Evolutionary conservation across 2,113 vertebrate genomes (phyloP).

Genomic region (Micronycteris hirsuta): DNA sequence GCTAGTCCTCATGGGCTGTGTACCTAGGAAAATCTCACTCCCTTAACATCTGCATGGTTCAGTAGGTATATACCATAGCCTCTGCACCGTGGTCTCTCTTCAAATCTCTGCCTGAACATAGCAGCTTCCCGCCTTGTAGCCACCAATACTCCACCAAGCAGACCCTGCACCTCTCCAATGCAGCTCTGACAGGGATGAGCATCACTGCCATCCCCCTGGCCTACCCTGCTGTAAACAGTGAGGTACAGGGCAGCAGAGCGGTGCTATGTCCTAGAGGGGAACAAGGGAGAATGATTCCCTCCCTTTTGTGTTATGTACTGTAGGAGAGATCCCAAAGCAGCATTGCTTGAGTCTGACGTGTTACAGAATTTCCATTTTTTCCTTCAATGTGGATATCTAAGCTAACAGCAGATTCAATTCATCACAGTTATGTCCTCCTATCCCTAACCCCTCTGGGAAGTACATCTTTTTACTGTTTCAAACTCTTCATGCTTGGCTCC

Average conservation of each 20-base stretch:
- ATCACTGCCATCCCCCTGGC: not conserved
- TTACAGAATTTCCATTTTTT: not conserved
- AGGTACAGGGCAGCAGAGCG: not conserved
- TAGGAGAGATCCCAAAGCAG: not conserved
- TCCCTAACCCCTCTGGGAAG: not conserved
- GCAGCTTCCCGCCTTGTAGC: not conserved
- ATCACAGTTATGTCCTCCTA: not conserved
- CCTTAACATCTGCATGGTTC: not conserved
- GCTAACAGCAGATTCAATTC: not conserved
- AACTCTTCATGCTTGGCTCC: not conserved
- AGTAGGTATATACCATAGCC: too few relatives aligned
- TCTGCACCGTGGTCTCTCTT: not conserved
- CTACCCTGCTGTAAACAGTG: too few relatives aligned
- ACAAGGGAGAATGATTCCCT: not conserved
- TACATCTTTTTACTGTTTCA: not conserved
- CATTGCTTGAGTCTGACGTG: not conserved
- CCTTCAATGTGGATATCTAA: not conserved
- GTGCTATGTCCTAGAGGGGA: not conserved
- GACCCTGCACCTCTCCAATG: not conserved
- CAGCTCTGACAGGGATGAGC: not conserved
- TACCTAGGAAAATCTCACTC: not conserved
- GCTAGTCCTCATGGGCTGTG: not conserved
- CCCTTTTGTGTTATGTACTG: not conserved
- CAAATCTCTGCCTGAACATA: not conserved
- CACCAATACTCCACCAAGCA: not conserved